A percentile compares a stretch with the other conserved stretches of the same genome.
These are phyloP conservation scores for Morpho deidamia DNA, from an alignment of 2,888 invertebrate genomes.

Conservation along the genomic window DNA sequence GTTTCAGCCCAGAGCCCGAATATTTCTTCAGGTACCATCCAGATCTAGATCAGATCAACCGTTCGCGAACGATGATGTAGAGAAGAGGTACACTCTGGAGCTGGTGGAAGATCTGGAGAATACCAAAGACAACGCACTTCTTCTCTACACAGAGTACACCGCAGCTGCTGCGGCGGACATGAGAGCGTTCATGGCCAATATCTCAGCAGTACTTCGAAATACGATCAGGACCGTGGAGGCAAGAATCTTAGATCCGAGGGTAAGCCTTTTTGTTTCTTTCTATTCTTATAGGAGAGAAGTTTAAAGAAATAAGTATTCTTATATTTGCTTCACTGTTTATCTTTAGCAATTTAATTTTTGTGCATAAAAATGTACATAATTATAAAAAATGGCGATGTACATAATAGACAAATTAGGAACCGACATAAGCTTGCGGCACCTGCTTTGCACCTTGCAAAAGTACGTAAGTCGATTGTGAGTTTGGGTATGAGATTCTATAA, in stretches of 20 bases:
- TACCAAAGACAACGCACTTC: slow-evolving; percentile 45
- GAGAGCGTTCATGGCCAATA: slow-evolving; percentile 46
- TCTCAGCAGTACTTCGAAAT: slow-evolving; percentile 39
- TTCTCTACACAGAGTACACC: slow-evolving; percentile 58
- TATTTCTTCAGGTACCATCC: slow-evolving; percentile 35
- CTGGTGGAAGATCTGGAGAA: slow-evolving; percentile 40
- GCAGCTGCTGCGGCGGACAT: slow-evolving; percentile 45
- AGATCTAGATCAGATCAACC: not conserved
- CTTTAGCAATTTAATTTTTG: not conserved
- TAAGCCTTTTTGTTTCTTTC: slow-evolving; percentile 30
- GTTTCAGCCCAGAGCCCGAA: slow-evolving; percentile 30
- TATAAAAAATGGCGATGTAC: not conserved
- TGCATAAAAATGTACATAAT: not conserved
- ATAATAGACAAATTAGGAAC: not conserved
- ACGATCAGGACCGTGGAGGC: slow-evolving; percentile 29
- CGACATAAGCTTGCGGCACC: too few species aligned
- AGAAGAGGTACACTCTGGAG: slow-evolving; percentile 43
- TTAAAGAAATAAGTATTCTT: too few species aligned
- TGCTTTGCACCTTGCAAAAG: too few species aligned
- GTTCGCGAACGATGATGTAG: slow-evolving; percentile 32
- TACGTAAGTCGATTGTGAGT: too few species aligned
- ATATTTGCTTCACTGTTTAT: not conserved
- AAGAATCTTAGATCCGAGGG: slow-evolving; percentile 33
- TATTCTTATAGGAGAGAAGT: too few species aligned
- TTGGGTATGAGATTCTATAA: too few species aligned